Base-by-base conservation (phyloP, 2,888 invertebrate genomes). In the Thecocarcelia acutangulata region DNA sequence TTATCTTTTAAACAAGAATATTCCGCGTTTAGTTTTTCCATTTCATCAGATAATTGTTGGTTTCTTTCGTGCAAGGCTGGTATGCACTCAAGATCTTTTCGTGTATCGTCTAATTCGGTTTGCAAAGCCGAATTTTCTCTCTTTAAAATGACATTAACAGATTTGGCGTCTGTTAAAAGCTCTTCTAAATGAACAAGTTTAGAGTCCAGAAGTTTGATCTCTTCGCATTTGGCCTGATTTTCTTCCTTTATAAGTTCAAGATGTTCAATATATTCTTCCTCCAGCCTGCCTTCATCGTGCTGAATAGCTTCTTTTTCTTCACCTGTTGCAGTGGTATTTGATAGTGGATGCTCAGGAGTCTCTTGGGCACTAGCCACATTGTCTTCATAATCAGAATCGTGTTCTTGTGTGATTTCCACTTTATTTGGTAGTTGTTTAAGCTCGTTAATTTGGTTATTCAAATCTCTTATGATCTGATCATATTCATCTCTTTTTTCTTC, bases 401-500 rank as follows among this genome's bases (percentile, higher is more conserved):
- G 42, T 52, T 69, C 63, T 15, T 56, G 21, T 50, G 63, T 48
- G 28, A 40, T 33, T 21, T 17, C 19, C 5, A 12, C 4, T 3
- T 28, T 58, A 33, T 9, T 37, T 2, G 8, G 11, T 19, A 11
- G 12, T 50, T 50, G 21, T 56, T 59, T 50, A 0, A 80, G 9
- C 1, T 4, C 2, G 24, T 68, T 48, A 9, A 80, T 28, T 56
- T 84, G 48, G n/a, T 74, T 48, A 17, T 85, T 48, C 5, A 88
- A 40, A 0, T 59, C 52, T 11, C 77, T 21, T n/a, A 87, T 64
- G 1, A 12, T 80, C 4, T 5, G 19, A 40, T 87, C 85, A 63
- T 87, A 87, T 63, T 28, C 24, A 0, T 78, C 80, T 19, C 63
- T 85, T 17, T 46, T 52, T 3, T 85, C 83, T 46, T 85, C 84